These are phyloP conservation scores for Ictidomys tridecemlineatus DNA, from an alignment of 2,113 vertebrate genomes.

Conservation along the genomic window DNA sequence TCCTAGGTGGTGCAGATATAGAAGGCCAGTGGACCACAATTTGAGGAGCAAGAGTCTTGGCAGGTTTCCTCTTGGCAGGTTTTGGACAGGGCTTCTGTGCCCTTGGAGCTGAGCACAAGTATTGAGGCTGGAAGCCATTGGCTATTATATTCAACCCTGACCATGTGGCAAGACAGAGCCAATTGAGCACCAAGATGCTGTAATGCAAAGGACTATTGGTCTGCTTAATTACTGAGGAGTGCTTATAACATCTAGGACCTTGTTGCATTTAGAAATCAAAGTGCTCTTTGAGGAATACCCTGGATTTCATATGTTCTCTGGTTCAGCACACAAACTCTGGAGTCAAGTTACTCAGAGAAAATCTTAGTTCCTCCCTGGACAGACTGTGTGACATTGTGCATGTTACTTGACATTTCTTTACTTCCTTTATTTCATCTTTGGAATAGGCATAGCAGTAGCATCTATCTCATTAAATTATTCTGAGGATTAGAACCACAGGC, in stretches of 20 bases:
- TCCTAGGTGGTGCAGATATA: background rate
- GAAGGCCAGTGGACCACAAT: background rate
- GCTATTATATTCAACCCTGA: background rate
- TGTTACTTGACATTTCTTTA: background rate
- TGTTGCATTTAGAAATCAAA: background rate
- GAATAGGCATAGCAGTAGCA: background rate
- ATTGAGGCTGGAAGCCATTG: background rate
- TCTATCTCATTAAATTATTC: background rate
- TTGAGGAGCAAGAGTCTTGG: background rate
- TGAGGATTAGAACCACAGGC: conserved; percentile 7
- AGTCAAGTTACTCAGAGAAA: background rate
- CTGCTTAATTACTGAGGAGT: no score
- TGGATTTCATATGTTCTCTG: background rate
- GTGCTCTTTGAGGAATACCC: background rate
- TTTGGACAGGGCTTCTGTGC: background rate
- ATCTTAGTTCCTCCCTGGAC: background rate
- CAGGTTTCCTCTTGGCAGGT: background rate
- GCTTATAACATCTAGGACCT: conserved; percentile 42
- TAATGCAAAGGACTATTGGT: background rate
- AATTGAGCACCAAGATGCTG: background rate
- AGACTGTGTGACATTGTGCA: background rate
- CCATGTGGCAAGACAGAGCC: background rate
- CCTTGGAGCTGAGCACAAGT: background rate
- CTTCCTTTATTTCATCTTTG: background rate
- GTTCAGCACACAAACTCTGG: background rate